Evolutionary conservation across 2,888 invertebrate species (phyloP).

Genomic region (Aporophyla nigra): DNA sequence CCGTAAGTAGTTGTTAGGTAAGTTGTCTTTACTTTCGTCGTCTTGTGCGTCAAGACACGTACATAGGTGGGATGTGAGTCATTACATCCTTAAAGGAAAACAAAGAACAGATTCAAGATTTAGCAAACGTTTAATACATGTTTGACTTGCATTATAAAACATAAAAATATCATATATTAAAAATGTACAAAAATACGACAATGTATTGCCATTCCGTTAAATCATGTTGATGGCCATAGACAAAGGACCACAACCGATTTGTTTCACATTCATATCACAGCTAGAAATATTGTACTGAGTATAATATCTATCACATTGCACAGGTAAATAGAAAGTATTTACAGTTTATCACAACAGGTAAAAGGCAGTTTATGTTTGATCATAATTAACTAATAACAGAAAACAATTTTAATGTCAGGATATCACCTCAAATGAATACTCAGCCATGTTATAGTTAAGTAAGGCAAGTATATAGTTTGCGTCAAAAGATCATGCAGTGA

Average conservation of each 20-base stretch:
- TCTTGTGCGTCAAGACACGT: no score
- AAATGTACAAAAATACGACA: constrained; percentile 45
- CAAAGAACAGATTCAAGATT: constrained; percentile 27
- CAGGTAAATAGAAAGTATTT: constrained; percentile 16
- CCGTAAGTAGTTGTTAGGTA: background rate
- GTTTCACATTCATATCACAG: constrained; percentile 71
- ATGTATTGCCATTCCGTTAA: constrained; percentile 7
- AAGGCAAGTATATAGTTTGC: background rate
- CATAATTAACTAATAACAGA: background rate
- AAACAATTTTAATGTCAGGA: constrained; percentile 8
- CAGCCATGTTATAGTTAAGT: background rate
- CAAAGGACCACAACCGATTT: background rate
- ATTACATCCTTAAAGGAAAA: background rate
- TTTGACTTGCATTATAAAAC: constrained; percentile 50
- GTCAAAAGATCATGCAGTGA: background rate
- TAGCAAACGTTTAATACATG: constrained; percentile 71
- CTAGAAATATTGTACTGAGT: constrained; percentile 74
- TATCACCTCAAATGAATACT: constrained; percentile 1
- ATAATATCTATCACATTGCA: constrained; percentile 53
- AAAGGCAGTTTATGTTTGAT: constrained; percentile 1
- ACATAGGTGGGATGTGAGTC: background rate
- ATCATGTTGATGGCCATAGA: background rate
- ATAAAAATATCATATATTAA: constrained; percentile 27
- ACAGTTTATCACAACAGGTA: constrained; percentile 32
- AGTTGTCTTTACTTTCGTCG: background rate